Evolutionary conservation across 2,797 vertebrate genomes (phyloP), one percentile per base, ranked within the genome.

Genomic region (Remorina albescens): DNA sequence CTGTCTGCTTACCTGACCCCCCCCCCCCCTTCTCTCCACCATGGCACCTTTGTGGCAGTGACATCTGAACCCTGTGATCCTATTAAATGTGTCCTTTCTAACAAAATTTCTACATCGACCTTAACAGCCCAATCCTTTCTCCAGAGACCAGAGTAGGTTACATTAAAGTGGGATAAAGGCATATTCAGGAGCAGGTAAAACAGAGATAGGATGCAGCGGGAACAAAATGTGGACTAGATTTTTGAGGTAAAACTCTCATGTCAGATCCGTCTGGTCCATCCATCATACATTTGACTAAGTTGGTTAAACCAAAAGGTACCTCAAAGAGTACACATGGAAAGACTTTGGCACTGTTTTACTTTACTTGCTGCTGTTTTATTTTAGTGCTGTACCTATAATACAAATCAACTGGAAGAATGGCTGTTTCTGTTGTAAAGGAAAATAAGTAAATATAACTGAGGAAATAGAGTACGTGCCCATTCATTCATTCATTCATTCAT

Each of bases 61-160:
- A 95, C 83, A 95, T 86, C 83, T 93, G 92, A 95, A 92, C 92
- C 90, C 76, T 76, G 83, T 44, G 78, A 91, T 89, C 73, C 82
- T 79, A 67, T 68, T 90, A 82, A 85, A 89, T 76, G 80, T 28
- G 16, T 62, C 36, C 80, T 90, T 94, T 94, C 92, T 92, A 82
- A 82, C 61, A 87, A 78, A 25, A 91, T 83, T 86, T 78, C 68
- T 69, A 71, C 84, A 81, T 60, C 2, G 36, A 59, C 71, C 74
- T 36, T 62, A 70, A 85, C 90, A 89, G 72, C 61, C 18, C 25
- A 19, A 51, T 56, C 66, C 86, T 86, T 88, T 89, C 80, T 89
- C 41, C 68, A 53, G 70, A 67, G 64, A 68, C 12, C 57, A 79
- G 28, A 62, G 46, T 47, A 50, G 67, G 70, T 59, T 64, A 61